Evolutionary conservation across 1,140 invertebrate species (phyloP).

Genomic region (Drosophila sp.): DNA sequence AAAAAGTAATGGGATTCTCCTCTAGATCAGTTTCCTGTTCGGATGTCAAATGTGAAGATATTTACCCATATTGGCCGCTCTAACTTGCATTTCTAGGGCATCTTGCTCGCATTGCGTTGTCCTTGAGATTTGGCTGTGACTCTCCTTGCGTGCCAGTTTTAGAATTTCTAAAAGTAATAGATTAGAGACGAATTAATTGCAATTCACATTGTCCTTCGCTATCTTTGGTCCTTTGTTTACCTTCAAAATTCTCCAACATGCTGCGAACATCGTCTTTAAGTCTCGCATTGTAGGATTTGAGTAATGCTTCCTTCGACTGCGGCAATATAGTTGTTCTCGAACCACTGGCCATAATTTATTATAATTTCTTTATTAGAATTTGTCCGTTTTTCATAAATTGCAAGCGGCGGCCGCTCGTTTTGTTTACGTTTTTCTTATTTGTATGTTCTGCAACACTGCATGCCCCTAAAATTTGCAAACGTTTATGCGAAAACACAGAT

Average conservation of each 20-base stretch:
- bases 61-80: slow-evolving; percentile 95
- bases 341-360: slow-evolving; percentile 79
- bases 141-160: slow-evolving; percentile 96
- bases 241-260: slow-evolving; percentile 98
- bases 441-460: background rate
- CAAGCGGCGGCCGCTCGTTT: background rate
- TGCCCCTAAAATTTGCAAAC: background rate
- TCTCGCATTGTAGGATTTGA: slow-evolving; percentile 96
- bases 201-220: too few relatives aligned
- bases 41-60: too few relatives aligned
- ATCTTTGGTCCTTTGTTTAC: slow-evolving; percentile 83
- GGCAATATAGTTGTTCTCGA: slow-evolving; percentile 85
- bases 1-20: background rate
- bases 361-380: background rate
- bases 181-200: background rate
- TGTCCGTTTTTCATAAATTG: background rate
- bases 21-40: too few relatives aligned
- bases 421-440: slow-evolving; percentile 3
- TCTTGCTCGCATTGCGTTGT: slow-evolving; percentile 97
- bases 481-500: background rate
- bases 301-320: slow-evolving; percentile 95
- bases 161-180: slow-evolving; percentile 92
- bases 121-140: slow-evolving; percentile 93
- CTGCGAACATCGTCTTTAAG: slow-evolving; percentile 98
- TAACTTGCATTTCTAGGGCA: slow-evolving; percentile 98